These are phyloP conservation scores for Margaritifera margaritifera DNA, from an alignment of 2,888 invertebrate genomes.

Conservation along the genomic window DNA sequence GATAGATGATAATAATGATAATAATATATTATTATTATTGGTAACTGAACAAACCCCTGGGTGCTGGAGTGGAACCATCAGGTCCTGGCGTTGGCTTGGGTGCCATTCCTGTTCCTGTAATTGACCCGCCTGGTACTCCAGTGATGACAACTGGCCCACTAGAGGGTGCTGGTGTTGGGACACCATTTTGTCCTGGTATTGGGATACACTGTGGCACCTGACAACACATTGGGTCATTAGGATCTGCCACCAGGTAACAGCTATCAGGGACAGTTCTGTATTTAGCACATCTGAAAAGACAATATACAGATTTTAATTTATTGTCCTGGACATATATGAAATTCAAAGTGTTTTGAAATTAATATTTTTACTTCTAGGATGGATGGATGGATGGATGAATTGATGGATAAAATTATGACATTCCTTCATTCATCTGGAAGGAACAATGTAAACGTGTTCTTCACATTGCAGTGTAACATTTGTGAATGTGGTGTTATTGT, in stretches of 20 bases:
- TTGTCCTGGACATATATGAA: no score
- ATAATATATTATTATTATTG: no score
- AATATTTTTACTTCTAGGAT: no score
- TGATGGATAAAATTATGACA: no score
- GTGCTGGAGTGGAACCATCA: conserved; percentile 38
- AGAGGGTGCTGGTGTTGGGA: conserved; percentile 37
- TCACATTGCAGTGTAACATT: no score
- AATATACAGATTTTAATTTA: background rate
- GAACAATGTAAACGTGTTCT: no score
- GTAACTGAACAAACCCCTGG: conserved; percentile 37
- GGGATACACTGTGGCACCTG: conserved; percentile 53
- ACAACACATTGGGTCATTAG: conserved; percentile 52
- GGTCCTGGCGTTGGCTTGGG: conserved; percentile 39
- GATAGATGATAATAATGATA: no score
- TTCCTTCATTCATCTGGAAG: no score
- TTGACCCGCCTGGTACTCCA: conserved; percentile 44
- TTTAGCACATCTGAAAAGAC: conserved; percentile 35
- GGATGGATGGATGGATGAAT: no score
- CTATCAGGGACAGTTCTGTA: conserved; percentile 35
- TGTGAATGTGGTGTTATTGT: no score
- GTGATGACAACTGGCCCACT: conserved; percentile 38
- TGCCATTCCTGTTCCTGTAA: conserved; percentile 47
- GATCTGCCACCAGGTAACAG: conserved; percentile 49
- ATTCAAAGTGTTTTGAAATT: no score
- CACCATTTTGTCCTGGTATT: conserved; percentile 32